phyloP scores from a whole-genome alignment of 2,888 invertebrate species.

The Peribatodes rhomboidaria region DNA sequence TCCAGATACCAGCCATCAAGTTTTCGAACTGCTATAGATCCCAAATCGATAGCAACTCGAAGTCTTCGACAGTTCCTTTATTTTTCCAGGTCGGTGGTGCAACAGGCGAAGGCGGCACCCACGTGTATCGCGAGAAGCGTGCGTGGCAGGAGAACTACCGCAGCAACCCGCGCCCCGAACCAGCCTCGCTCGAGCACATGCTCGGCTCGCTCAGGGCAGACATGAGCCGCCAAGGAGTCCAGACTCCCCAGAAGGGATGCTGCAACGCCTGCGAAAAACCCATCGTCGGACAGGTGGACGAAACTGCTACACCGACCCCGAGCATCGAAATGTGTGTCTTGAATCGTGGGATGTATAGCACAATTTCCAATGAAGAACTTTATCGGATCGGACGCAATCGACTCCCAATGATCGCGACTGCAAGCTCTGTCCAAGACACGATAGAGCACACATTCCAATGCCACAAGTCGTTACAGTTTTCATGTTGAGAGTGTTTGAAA shows the following conservation, averaged over 20 bases:
- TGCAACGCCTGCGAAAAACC: conserved; percentile 99
- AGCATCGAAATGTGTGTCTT: conserved; percentile 6
- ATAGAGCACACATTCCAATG: conserved; percentile 2
- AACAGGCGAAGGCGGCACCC: conserved; percentile 81
- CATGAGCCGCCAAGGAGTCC: conserved; percentile 99
- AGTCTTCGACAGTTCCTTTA: conserved; percentile 9
- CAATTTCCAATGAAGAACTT: background rate
- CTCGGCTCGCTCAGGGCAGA: conserved; percentile 97
- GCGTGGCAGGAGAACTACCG: conserved; percentile 85
- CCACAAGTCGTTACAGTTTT: background rate
- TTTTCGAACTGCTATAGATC: background rate
- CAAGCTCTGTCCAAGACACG: background rate
- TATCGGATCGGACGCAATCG: background rate
- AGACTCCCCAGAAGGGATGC: conserved; percentile 99
- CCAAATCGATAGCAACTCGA: background rate
- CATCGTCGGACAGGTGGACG: conserved; percentile 96
- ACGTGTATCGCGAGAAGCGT: conserved; percentile 88
- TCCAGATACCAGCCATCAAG: background rate
- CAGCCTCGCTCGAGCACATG: conserved; percentile 91
- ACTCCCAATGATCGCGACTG: too few species aligned
- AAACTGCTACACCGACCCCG: background rate
- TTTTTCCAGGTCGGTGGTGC: conserved; percentile 74
- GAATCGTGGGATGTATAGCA: background rate
- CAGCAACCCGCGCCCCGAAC: conserved; percentile 86
- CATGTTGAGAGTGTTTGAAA: conserved; percentile 1